Evolutionary conservation across 2,797 vertebrate genomes (phyloP), one percentile per base, ranked within the genome.

Genomic region (Parauchenoglanis ngamensis): DNA sequence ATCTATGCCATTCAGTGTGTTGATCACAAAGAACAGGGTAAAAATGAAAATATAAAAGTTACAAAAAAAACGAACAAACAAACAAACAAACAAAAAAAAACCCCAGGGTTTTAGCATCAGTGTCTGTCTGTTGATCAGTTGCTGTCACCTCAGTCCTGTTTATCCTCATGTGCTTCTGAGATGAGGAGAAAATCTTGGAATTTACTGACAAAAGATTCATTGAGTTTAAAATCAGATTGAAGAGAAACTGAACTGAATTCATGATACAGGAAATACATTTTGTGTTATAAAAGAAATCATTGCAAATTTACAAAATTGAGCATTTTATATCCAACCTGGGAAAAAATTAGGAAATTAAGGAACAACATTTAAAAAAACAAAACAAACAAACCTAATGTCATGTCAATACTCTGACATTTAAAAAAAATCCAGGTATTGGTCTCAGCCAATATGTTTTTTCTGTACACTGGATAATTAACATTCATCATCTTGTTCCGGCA

Each of bases 1-100:
- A 88, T 90, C 88, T 90, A 95, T 94, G 94, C 94, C 92, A 92
- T 93, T 85, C 91, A 92, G 93, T 92, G 93, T 95, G 92, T 65
- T 92, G 94, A 94, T 93, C 93, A 93, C 90, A 92, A 95, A 95
- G 94, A 94, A 96, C 95, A 95, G 94, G 94, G 94, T 95, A 88
- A 85, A 79, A 86, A 77, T 92, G 88, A 75, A 79, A 72, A 68
- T 78, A 56, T 40, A 19, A 57, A 40, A 79, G 40, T 40, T 19
- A 56, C 7, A 78, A 11, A 89, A 81, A 81, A 19, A 75, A 17
- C 31, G 31, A 31, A 31, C 31, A 31, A 31, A 31, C 31, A 31
- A 31, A 31, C 31, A 31, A 31, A 31, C 31, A 31, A 31, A 31
- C 31, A 67, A 3, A 92, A 93, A 88, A 52, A 31, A 65, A 44